Evolutionary conservation across 2,113 vertebrate genomes (phyloP).

Genomic region (Engystomops pustulosus): DNA sequence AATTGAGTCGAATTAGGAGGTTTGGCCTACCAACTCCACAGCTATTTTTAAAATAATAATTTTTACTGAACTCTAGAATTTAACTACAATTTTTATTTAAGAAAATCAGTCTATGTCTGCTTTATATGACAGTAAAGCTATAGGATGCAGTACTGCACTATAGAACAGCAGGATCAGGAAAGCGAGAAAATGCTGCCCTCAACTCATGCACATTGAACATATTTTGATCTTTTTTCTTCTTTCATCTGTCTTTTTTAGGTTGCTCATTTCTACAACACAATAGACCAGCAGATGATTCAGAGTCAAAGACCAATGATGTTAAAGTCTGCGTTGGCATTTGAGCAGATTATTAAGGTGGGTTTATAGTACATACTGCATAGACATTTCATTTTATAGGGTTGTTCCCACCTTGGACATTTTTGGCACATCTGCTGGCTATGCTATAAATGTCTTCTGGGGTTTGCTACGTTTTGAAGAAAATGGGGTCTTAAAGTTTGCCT

Average conservation of each 20-base stretch:
- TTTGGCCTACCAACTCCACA: too few species aligned
- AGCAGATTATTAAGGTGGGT: conserved; percentile 94
- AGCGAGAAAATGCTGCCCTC: neutral
- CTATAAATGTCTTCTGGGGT: neutral
- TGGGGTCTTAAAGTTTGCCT: too few species aligned
- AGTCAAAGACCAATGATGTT: conserved; percentile 98
- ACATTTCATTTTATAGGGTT: neutral
- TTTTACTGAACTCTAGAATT: too few species aligned
- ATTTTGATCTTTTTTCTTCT: neutral
- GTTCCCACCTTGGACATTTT: neutral
- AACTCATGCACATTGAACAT: too few species aligned
- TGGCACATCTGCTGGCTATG: neutral
- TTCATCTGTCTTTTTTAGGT: conserved; percentile 78
- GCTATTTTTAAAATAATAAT: too few species aligned
- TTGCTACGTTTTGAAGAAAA: too few species aligned
- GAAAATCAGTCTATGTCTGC: neutral
- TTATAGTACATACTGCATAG: neutral
- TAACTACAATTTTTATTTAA: too few species aligned
- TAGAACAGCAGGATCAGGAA: neutral
- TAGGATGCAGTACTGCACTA: neutral
- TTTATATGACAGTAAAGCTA: neutral
- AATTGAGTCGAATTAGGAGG: too few species aligned
- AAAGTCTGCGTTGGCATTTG: conserved; percentile 91
- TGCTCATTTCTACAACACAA: conserved; percentile 98
- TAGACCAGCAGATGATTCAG: conserved; percentile 98